phyloP scores from a whole-genome alignment of 2,113 vertebrate genomes.

The Trogon melanurus region DNA sequence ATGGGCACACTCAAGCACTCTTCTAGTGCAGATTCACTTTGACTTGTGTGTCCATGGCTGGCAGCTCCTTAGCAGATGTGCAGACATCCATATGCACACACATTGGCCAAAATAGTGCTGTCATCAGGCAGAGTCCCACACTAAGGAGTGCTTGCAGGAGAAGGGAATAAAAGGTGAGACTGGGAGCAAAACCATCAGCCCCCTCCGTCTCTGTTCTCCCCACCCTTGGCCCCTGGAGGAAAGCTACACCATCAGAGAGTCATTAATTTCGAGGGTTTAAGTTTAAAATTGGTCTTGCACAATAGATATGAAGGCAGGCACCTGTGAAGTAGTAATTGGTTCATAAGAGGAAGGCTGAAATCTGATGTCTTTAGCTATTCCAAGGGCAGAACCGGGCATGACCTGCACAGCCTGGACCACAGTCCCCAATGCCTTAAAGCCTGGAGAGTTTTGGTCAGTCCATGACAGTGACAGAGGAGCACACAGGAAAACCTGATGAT shows the following conservation, averaged over 20 bases:
- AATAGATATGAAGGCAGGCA: background rate
- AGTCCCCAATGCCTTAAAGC: background rate
- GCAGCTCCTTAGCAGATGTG: background rate
- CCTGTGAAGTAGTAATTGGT: background rate
- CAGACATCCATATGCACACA: background rate
- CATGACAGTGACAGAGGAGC: constrained; percentile 21
- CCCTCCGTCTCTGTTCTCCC: background rate
- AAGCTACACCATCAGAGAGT: background rate
- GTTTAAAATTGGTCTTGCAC: background rate
- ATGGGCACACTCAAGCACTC: background rate
- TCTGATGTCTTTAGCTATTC: background rate
- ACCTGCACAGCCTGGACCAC: background rate
- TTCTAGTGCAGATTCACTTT: background rate
- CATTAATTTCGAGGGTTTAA: background rate
- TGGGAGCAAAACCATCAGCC: background rate
- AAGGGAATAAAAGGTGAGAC: background rate
- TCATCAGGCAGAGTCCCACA: accelerated
- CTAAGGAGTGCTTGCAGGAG: background rate
- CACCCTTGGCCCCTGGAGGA: background rate
- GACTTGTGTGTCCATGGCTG: background rate
- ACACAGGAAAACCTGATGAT: background rate
- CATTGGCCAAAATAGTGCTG: accelerated
- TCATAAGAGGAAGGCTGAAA: background rate
- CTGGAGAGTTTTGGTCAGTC: background rate
- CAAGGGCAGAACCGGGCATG: background rate